Conservation (phyloP, 2,888 invertebrate species). For the Apotomis turbidana region DNA sequence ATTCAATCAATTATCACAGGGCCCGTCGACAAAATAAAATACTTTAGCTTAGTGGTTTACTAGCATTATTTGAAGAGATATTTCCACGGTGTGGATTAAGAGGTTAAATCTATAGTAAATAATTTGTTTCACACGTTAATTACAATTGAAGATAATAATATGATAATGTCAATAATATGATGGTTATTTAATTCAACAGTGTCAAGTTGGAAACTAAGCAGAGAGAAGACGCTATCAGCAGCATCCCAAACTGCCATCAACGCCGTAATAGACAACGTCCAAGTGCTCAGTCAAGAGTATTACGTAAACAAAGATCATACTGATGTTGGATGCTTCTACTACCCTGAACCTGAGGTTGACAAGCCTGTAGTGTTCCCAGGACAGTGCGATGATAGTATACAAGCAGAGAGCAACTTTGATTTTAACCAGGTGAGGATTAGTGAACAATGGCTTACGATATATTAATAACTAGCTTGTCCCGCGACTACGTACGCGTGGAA, state of each 20-base stretch:
- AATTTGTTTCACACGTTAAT: too few species aligned
- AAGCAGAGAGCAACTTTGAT: slow-evolving; percentile 58
- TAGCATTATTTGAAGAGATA: too few species aligned
- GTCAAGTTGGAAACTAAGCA: slow-evolving; percentile 67
- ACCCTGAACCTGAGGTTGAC: slow-evolving; percentile 58
- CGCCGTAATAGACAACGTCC: slow-evolving; percentile 49
- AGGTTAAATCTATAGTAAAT: too few species aligned
- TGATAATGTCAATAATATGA: background rate
- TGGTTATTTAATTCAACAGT: slow-evolving; percentile 53
- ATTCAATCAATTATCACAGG: too few species aligned
- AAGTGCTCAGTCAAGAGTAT: slow-evolving; percentile 60
- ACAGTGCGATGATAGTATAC: slow-evolving; percentile 61
- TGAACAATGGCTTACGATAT: background rate
- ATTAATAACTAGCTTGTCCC: too few species aligned
- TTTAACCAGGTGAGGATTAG: slow-evolving; percentile 51
- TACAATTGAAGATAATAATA: background rate
- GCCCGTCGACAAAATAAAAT: too few species aligned
- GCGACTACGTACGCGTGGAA: too few species aligned
- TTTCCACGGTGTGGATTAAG: too few species aligned
- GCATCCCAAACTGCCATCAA: slow-evolving; percentile 50
- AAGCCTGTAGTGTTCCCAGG: slow-evolving; percentile 65
- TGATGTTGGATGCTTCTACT: slow-evolving; percentile 65
- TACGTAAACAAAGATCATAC: slow-evolving; percentile 56
- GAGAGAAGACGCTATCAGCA: slow-evolving; percentile 53
- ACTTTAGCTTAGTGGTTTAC: too few species aligned